Evolutionary conservation across 92 coral and sea anemone genomes (phyloP), one percentile per base, ranked within the genome.

Genomic region (Zoanthus gigantus): DNA sequence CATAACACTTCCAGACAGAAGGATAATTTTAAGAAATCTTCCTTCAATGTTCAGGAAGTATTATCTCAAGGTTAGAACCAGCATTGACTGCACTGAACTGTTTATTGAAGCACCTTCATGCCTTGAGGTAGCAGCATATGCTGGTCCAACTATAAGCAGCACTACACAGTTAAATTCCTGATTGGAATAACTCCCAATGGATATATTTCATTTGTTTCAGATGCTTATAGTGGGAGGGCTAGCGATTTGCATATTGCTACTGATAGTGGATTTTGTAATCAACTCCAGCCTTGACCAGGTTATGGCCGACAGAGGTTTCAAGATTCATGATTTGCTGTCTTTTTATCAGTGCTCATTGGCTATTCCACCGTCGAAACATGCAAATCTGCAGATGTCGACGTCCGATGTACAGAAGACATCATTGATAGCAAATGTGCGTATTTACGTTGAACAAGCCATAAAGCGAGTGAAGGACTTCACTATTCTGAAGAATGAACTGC

Each of bases 151-250:
- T 86, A 86, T 52, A 77, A 78, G 53, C 85, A 87, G 67, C 90
- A 78, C 72, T 54, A 77, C 16, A 86, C 90, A 13, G 42, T 79
- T 16, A 86, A 90, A 47, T 88, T 90, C 14, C 84, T 87, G 34
- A 72, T 90, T 75, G 93, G 90, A 11, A 87, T 91, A 29, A 90
- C 88, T 5, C 93, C 90, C 5, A 90, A 80, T 90, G 90, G 90
- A 15, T 72, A 66, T 42, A 81, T 90, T 0, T 88, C 92, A 12
- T 92, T 84, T 75, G 74, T 89, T 4, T 89, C 90, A 46, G 84
- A 76, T 37, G 89, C 60, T n/a, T 89, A 92, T 76, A 86, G 92
- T 10, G 92, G 92, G 6, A 76, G 94, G 52, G 92, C 94, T 52
- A 92, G 75, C 72, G 94, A 92, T 72, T 66, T 67, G 28, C 81